These are phyloP conservation scores for Bufotes viridis DNA, from an alignment of 2,797 vertebrate genomes.

Conservation along the genomic window DNA sequence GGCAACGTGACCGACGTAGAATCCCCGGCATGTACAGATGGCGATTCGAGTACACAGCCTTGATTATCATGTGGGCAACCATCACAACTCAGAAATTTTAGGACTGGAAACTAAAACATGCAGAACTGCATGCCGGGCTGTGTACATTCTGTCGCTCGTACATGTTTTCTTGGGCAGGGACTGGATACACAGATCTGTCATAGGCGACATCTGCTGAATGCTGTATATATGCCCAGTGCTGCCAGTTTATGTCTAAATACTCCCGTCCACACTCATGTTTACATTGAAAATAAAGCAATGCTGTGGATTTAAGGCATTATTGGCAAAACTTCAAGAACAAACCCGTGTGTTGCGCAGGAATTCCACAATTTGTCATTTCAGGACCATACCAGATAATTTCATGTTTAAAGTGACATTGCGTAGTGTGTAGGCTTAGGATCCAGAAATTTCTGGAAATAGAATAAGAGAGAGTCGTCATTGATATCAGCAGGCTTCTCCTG, in stretches of 20 bases:
- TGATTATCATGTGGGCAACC: conserved; percentile 55
- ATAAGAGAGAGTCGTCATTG: background rate
- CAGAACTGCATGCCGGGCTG: conserved; percentile 62
- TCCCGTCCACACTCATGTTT: conserved; percentile 1
- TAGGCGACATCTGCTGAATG: conserved; percentile 20
- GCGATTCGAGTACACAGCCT: background rate
- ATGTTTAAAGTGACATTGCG: conserved; percentile 2
- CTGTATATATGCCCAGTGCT: background rate
- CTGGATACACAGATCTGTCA: background rate
- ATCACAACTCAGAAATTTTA: conserved; percentile 45
- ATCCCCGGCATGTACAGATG: conserved; percentile 8
- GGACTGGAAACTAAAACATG: conserved; percentile 59
- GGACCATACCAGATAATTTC: background rate
- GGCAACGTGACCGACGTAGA: conserved; percentile 20
- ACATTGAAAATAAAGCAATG: conserved; percentile 24
- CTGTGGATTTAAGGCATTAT: conserved; percentile 8
- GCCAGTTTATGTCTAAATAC: conserved; percentile 28
- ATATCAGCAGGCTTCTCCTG: background rate
- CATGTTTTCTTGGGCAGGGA: conserved; percentile 67
- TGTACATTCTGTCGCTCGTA: conserved; percentile 64
- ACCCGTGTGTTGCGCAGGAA: background rate
- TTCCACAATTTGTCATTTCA: conserved; percentile 3
- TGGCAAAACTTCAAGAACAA: conserved; percentile 16
- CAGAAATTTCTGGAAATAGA: background rate
- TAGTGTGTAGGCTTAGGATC: background rate